Conservation (phyloP, 2,888 invertebrate genomes). For the Nomada fucata region DNA sequence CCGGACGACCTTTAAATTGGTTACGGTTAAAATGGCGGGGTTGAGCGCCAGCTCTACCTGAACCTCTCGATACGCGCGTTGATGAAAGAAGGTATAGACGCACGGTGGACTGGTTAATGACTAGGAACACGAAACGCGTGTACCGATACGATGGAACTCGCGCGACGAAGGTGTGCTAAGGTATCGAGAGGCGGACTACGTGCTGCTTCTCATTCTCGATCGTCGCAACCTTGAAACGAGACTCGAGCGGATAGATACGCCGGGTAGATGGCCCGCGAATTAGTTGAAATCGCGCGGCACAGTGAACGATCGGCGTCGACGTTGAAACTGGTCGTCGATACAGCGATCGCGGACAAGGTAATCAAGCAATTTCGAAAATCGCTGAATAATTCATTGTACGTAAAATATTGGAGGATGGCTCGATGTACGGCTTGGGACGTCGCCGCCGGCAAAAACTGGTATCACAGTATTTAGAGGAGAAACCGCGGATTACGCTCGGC, state of each 20-base stretch:
- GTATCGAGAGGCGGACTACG: background rate
- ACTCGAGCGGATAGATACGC: too few relatives aligned
- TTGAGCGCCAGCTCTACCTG: too few relatives aligned
- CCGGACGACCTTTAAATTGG: background rate
- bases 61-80: too few relatives aligned
- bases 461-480: background rate
- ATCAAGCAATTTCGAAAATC: background rate
- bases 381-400: slow-evolving; percentile 30
- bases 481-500: background rate
- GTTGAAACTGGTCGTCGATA: background rate
- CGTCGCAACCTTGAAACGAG: background rate
- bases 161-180: background rate
- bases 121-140: background rate
- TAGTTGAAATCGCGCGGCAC: background rate
- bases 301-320: background rate
- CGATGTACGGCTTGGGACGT: background rate
- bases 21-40: background rate
- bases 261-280: background rate
- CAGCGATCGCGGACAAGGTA: background rate
- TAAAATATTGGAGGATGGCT: background rate
- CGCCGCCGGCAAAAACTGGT: background rate
- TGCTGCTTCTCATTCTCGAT: background rate
- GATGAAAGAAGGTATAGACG: background rate
- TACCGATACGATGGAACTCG: background rate
- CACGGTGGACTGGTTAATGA: background rate